These are phyloP conservation scores for Alitta virens DNA, from an alignment of 2,888 invertebrate genomes.

Conservation along the genomic window DNA sequence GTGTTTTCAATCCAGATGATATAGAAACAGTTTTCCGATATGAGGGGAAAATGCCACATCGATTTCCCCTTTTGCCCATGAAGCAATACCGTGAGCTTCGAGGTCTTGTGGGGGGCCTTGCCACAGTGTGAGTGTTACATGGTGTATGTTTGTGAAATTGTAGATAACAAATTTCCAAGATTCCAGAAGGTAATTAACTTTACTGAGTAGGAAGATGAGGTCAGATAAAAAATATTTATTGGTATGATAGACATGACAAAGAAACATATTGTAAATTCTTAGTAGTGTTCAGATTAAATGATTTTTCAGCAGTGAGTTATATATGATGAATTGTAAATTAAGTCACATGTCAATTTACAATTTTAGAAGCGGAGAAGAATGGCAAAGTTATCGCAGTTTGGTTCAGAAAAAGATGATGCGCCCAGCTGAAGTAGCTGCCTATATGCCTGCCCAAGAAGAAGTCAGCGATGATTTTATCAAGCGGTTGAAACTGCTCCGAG, in stretches of 20 bases:
- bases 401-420: conserved; percentile 10
- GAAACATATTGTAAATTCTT: too few species aligned
- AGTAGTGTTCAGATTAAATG: too few species aligned
- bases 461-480: conserved; percentile 8
- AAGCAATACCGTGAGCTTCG: background rate
- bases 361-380: conserved; percentile 16
- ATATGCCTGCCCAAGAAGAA: conserved; percentile 4
- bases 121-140: too few species aligned
- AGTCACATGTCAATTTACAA: too few species aligned
- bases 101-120: background rate
- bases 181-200: too few species aligned
- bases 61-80: conserved; percentile 11
- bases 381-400: conserved; percentile 7
- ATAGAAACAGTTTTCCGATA: conserved; percentile 23
- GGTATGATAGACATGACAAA: too few species aligned
- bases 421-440: background rate
- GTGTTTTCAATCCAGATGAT: conserved; percentile 23
- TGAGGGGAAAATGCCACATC: conserved; percentile 24
- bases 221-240: too few species aligned
- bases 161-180: too few species aligned
- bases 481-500: background rate
- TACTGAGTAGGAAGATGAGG: too few species aligned
- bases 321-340: too few species aligned
- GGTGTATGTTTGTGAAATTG: too few species aligned
- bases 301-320: too few species aligned